Percentiles rank a stretch among this genome's conserved stretches.
Evolutionary conservation across 35 echinoderm and acorn worm genomes (phyloP).

Genomic region (Diadema setosum): DNA sequence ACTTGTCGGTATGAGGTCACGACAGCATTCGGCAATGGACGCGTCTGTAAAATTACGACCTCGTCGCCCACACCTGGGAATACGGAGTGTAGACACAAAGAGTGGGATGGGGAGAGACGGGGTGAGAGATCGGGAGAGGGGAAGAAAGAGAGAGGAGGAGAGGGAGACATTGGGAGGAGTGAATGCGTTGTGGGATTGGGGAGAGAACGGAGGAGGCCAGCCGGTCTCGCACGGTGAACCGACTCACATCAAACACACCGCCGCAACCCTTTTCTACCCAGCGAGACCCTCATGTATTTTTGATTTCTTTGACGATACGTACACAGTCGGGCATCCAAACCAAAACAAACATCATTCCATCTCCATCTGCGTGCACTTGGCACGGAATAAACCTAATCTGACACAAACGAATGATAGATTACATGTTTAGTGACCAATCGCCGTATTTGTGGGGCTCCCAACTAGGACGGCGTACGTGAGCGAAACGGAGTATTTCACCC

Average conservation of each 20-base stretch:
- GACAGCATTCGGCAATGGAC: not conserved
- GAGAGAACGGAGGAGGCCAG: not conserved
- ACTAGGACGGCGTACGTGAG: not conserved
- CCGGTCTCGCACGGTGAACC: not conserved
- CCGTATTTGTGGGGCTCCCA: not conserved
- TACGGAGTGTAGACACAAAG: not conserved
- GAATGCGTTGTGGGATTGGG: not conserved
- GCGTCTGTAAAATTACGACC: not conserved
- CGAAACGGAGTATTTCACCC: not conserved
- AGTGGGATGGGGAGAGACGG: not conserved
- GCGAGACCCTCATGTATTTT: too few species aligned
- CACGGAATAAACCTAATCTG: not conserved
- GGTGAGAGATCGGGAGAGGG: not conserved
- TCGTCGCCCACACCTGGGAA: not conserved
- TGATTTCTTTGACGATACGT: not conserved
- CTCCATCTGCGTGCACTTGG: slow-evolving; percentile 16
- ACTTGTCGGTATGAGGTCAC: not conserved
- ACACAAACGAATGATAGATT: slow-evolving; percentile 17
- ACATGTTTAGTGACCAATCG: slow-evolving; percentile 13
- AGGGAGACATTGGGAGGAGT: not conserved
- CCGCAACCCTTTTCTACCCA: too few species aligned
- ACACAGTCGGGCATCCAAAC: not conserved
- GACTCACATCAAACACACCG: not conserved
- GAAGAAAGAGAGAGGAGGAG: not conserved
- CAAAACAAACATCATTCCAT: slow-evolving; percentile 16